A percentile compares a stretch with the other conserved stretches of the same genome.
Evolutionary conservation across 2,113 vertebrate genomes (phyloP).

Genomic region (Brienomyrus longianalis): DNA sequence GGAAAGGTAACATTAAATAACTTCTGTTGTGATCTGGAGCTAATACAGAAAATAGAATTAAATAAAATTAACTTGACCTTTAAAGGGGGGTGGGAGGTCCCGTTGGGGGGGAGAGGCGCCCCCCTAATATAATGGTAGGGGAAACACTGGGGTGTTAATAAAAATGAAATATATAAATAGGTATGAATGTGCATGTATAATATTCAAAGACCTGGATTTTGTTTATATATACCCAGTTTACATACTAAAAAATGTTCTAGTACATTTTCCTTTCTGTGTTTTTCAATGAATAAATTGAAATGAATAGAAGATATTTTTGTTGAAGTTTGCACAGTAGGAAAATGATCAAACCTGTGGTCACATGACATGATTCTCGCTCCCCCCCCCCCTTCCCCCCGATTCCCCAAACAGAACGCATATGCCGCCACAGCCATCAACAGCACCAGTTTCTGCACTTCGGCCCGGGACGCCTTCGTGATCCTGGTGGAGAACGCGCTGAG

Average conservation of each 20-base stretch:
- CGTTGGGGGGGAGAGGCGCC: too few relatives aligned
- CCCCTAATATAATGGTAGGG: too few relatives aligned
- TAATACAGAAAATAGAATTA: too few relatives aligned
- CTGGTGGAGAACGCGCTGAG: conserved; percentile 92
- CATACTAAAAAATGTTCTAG: not conserved
- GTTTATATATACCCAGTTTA: not conserved
- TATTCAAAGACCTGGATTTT: not conserved
- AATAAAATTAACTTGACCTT: too few relatives aligned
- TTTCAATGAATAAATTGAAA: not conserved
- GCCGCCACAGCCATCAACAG: conserved; percentile 98
- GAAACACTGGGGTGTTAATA: not conserved
- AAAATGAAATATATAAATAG: not conserved
- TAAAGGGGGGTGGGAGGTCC: too few relatives aligned
- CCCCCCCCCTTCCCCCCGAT: not conserved
- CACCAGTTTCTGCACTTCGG: conserved; percentile 96
- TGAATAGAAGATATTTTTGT: not conserved
- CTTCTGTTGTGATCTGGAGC: too few relatives aligned
- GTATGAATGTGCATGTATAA: not conserved
- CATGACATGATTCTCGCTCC: not conserved
- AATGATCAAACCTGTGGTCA: not conserved
- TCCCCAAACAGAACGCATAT: conserved; percentile 78
- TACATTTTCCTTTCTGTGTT: not conserved
- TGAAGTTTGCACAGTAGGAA: not conserved
- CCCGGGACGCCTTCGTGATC: conserved; percentile 91
- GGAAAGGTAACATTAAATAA: too few relatives aligned